Evolutionary conservation across 2,797 vertebrate genomes (phyloP), one percentile per base, ranked within the genome.

Genomic region (Chaenodraco wilsoni): DNA sequence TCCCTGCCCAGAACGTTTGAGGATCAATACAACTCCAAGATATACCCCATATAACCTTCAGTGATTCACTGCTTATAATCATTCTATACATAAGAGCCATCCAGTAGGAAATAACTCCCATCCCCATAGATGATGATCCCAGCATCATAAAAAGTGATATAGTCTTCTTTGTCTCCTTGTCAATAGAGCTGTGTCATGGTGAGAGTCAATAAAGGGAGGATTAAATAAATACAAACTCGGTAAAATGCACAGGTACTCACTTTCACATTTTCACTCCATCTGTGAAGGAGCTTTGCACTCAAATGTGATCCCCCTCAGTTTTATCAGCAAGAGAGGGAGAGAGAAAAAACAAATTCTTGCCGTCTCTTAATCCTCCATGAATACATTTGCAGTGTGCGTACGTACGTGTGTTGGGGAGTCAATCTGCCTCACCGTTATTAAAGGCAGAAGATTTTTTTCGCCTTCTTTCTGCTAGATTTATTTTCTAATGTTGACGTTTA

Each of bases 401-500:
- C 16, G 65, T 27, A 12, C 1, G 16, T 40, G 72, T 73, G 82
- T 83, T 21, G 69, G 68, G 2, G 43, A 90, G 77, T 68, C 79
- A 69, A 89, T 91, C 88, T 89, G 84, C 70, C 79, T 76, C 84
- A 84, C 78, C 74, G 78, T 83, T 89, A 91, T 78, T 83, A 65
- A 90, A 89, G 91, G 86, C 81, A 84, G 90, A 84, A 89, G 85
- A 94, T 89, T 95, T 93, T 93, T 92, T 93, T 80, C 78, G 48
- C 62, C 73, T 74, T 78, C 69, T 84, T 87, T 93, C 91, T 74
- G 81, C 89, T 88, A 94, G 91, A 96, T 96, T 95, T 95, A 93
- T 91, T 95, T 93, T 93, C 91, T 95, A 95, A 95, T 95, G 94
- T 88, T 92, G 51, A 89, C 83, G 89, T 95, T 96, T 95, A 95